Evolutionary conservation across 2,888 invertebrate species (phyloP).

Genomic region (Netelia melanura): DNA sequence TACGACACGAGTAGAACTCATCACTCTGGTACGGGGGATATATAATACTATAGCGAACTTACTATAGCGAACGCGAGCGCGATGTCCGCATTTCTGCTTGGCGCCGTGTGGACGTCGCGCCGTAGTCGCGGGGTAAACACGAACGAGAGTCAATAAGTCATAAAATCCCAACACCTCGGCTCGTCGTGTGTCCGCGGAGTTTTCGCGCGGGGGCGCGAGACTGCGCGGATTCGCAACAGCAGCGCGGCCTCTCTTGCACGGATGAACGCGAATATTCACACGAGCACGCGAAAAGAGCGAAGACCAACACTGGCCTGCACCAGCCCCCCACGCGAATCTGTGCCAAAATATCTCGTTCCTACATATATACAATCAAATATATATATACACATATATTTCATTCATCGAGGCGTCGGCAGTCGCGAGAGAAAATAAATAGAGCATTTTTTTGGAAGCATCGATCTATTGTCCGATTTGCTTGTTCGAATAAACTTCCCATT

Average conservation of each 20-base stretch:
- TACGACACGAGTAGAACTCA: slow-evolving; percentile 26
- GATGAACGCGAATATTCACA: slow-evolving; percentile 59
- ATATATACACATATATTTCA: slow-evolving; percentile 41
- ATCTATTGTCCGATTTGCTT: slow-evolving; percentile 24
- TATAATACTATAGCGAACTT: slow-evolving; percentile 10
- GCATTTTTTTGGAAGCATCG: slow-evolving; percentile 29
- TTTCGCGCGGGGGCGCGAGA: slow-evolving; percentile 53
- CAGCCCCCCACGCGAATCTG: slow-evolving; percentile 48
- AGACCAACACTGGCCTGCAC: slow-evolving; percentile 30
- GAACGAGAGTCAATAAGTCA: slow-evolving; percentile 82
- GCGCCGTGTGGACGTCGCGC: slow-evolving; percentile 80
- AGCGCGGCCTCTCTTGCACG: slow-evolving; percentile 29
- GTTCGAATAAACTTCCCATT: neutral
- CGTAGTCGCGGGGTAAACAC: slow-evolving; percentile 78
- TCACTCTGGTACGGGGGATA: slow-evolving; percentile 14
- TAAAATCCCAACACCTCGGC: slow-evolving; percentile 78
- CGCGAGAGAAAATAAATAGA: slow-evolving; percentile 51
- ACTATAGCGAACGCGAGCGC: slow-evolving; percentile 18
- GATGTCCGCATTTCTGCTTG: slow-evolving; percentile 79
- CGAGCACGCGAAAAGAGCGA: slow-evolving; percentile 48
- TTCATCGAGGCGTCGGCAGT: slow-evolving; percentile 54
- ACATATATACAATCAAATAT: slow-evolving; percentile 8
- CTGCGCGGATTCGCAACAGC: slow-evolving; percentile 42
- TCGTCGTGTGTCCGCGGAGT: slow-evolving; percentile 30
- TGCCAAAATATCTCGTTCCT: slow-evolving; percentile 65